A percentile compares a stretch with the other conserved stretches of the same genome.
Evolutionary conservation across 2,113 vertebrate genomes (phyloP).

Genomic region (Bubo bubo): DNA sequence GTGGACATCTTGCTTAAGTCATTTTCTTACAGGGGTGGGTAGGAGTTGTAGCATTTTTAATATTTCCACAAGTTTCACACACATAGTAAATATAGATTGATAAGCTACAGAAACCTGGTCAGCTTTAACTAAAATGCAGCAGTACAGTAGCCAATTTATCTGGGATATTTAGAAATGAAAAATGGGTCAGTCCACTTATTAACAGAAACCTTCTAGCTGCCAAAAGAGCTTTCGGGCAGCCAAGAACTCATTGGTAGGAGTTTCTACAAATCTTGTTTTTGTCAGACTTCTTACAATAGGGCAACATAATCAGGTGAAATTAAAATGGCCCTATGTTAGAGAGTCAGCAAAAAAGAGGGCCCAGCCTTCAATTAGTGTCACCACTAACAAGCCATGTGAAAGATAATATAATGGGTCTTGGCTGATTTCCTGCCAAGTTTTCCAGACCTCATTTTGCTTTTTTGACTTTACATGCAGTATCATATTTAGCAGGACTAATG

Average conservation of each 20-base stretch:
- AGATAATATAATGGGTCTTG: constrained; percentile 37
- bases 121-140: background rate
- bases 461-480: background rate
- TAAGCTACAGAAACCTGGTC: background rate
- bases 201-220: background rate
- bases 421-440: constrained; percentile 49
- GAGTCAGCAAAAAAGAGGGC: background rate
- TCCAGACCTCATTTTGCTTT: constrained; percentile 48
- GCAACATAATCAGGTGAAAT: constrained; percentile 5
- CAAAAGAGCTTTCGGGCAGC: background rate
- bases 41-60: background rate
- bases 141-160: background rate
- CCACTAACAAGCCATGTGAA: constrained; percentile 21
- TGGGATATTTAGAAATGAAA: background rate
- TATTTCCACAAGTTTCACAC: background rate
- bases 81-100: fast-evolving
- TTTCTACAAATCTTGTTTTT: constrained; percentile 28
- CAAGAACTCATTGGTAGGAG: background rate
- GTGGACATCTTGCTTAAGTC: background rate
- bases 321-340: background rate
- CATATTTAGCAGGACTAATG: constrained; percentile 59
- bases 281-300: background rate
- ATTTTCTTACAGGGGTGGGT: background rate
- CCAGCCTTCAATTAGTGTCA: constrained; percentile 48
- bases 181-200: background rate